These are phyloP conservation scores for Spatula versicolor DNA, from an alignment of 2,797 vertebrate species.

Conservation along the genomic window DNA sequence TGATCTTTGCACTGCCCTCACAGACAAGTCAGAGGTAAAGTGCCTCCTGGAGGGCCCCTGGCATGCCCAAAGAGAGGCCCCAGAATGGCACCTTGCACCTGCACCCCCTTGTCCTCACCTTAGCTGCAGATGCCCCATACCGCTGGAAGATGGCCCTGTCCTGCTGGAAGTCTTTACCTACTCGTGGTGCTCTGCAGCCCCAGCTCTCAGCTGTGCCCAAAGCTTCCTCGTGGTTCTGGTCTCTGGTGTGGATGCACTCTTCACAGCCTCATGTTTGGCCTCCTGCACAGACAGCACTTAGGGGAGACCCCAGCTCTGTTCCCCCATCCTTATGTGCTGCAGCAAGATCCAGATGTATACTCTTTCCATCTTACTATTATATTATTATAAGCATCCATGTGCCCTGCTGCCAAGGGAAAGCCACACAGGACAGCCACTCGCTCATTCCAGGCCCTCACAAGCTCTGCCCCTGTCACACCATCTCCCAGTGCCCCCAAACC, in stretches of 20 bases:
- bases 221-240: neutral
- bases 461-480: neutral
- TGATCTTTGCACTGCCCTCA: neutral
- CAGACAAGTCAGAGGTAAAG: neutral
- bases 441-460: neutral
- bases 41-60: neutral
- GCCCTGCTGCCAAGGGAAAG: neutral
- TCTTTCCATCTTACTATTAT: neutral
- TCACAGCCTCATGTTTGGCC: neutral
- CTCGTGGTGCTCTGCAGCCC: neutral
- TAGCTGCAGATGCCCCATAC: neutral
- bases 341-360: neutral
- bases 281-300: neutral
- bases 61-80: neutral
- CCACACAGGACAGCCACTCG: no score
- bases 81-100: neutral
- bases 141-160: neutral
- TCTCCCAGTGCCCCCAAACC: neutral
- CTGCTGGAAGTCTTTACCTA: neutral
- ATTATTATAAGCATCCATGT: neutral
- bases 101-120: neutral
- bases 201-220: neutral
- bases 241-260: neutral
- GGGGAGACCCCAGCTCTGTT: neutral
- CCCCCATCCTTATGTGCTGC: fast-evolving